Base-by-base conservation (phyloP, 2,797 vertebrate species). In the Tadarida brasiliensis region DNA sequence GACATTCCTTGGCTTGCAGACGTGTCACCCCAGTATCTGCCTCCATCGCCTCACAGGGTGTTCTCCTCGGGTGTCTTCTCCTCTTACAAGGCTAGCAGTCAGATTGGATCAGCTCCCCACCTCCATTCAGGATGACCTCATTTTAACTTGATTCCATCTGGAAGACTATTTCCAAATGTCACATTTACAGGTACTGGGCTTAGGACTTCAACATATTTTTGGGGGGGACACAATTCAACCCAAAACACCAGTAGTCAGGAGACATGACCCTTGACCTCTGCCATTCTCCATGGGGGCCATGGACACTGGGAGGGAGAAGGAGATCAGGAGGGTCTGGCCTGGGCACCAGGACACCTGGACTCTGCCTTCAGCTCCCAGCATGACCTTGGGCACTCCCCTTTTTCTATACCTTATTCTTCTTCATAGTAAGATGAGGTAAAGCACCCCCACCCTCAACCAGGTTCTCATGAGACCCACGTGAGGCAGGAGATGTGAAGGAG, bases 111-210 rank as follows among this genome's bases (percentile, higher is more conserved):
- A 67, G 61, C n/a, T 17, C 51, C 17, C 28, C 17, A 33, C 22
- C 51, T 57, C 70, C 71, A 68, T 56, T 86, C 56, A 22, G 33
- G 17, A 33, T 47, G 44, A 68, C 5, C 17, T 84, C 59, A 22
- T 85, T 57, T 47, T 68, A 17, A 47, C 47, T 76, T 80, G 26
- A 67, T 71, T 70, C 61, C 22, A 47, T 17, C 87, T 71, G 49
- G 11, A 20, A 88, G 67, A 28, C 10, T 71, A 24, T 44, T 74
- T 95, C 77, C 67, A 85, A 54, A 91, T 67, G 59, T 93, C 80
- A 85, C 2, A 8, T 28, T 80, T 87, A 56, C 63, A 67, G 39
- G 67, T 65, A 59, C 47, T 56, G 11, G 44, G n/a, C 8, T 83
- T 30, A 76, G 33, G 12, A 63, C 2, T 0, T 35, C 76, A n/a